Evolutionary conservation across 2,113 vertebrate genomes (phyloP).

Genomic region (Gymnarchus niloticus): DNA sequence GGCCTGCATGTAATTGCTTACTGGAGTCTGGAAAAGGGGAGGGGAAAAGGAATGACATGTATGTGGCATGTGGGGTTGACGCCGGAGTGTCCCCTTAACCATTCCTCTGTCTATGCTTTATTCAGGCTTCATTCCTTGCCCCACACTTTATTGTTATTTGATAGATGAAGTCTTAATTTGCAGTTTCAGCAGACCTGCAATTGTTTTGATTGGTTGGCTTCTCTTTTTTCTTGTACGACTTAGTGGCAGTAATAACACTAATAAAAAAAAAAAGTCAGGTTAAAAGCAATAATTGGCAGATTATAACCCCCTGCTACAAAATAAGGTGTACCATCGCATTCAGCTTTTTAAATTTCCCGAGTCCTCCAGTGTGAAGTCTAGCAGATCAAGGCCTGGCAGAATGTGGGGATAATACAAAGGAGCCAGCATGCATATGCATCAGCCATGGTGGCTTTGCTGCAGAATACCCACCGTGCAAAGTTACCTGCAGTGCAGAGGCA

Average conservation of each 20-base stretch:
- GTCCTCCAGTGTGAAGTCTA: neutral
- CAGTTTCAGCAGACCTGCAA: no score
- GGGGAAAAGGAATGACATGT: constrained; percentile 53
- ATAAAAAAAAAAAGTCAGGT: neutral
- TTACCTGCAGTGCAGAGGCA: constrained; percentile 18
- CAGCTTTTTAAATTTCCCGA: neutral
- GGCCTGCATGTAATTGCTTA: constrained; percentile 63
- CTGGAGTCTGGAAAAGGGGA: constrained; percentile 54
- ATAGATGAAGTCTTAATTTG: neutral
- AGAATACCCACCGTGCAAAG: neutral
- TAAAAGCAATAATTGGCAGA: neutral
- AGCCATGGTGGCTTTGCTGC: neutral
- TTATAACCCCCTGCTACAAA: neutral
- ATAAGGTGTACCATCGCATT: neutral
- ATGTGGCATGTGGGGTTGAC: constrained; percentile 42
- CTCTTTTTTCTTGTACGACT: neutral
- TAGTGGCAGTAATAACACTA: neutral
- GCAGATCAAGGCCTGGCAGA: neutral
- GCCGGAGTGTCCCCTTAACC: no score
- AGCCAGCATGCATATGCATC: neutral
- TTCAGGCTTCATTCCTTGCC: no score
- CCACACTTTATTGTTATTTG: no score
- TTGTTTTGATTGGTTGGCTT: neutral
- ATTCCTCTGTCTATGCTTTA: no score
- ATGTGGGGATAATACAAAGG: neutral